A percentile compares a stretch with the other conserved stretches of the same genome.
These are phyloP conservation scores for Leptothorax acervorum DNA, from an alignment of 2,888 invertebrate genomes.

Conservation along the genomic window DNA sequence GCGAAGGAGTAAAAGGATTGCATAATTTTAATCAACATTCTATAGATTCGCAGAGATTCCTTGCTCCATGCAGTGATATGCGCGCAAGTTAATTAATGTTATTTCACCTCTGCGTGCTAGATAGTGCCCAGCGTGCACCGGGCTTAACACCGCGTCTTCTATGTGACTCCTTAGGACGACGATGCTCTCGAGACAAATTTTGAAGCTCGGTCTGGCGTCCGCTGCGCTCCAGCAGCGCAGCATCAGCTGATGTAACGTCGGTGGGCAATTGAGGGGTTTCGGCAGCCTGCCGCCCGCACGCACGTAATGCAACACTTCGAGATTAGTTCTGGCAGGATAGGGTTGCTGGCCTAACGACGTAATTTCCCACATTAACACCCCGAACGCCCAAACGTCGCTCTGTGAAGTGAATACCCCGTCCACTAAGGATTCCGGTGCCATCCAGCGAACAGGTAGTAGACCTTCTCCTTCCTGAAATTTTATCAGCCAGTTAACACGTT, in stretches of 20 bases:
- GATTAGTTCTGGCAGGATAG: conserved; percentile 96
- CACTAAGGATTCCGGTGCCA: conserved; percentile 98
- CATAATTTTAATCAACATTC: conserved; percentile 3
- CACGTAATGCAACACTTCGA: conserved; percentile 96
- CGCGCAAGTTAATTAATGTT: conserved; percentile 5
- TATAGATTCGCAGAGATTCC: not conserved
- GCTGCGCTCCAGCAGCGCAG: conserved; percentile 95
- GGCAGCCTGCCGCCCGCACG: conserved; percentile 94
- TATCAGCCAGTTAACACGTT: not conserved
- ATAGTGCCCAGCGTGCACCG: conserved; percentile 83
- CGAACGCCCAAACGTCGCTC: conserved; percentile 98
- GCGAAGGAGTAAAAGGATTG: conserved; percentile 11
- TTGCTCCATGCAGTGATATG: conserved; percentile 36
- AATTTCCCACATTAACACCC: conserved; percentile 98
- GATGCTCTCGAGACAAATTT: conserved; percentile 90
- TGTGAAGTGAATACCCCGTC: conserved; percentile 99
- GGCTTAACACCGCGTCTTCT: conserved; percentile 81
- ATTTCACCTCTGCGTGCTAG: conserved; percentile 79
- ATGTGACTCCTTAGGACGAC: conserved; percentile 79
- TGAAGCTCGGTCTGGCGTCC: conserved; percentile 95
- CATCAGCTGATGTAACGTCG: conserved; percentile 93
- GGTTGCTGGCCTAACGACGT: conserved; percentile 98
- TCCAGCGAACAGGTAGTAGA: conserved; percentile 97
- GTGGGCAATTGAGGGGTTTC: conserved; percentile 94
- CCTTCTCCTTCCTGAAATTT: conserved; percentile 87